Conservation (phyloP, 2,888 invertebrate species). For the Galerucella pusilla region DNA sequence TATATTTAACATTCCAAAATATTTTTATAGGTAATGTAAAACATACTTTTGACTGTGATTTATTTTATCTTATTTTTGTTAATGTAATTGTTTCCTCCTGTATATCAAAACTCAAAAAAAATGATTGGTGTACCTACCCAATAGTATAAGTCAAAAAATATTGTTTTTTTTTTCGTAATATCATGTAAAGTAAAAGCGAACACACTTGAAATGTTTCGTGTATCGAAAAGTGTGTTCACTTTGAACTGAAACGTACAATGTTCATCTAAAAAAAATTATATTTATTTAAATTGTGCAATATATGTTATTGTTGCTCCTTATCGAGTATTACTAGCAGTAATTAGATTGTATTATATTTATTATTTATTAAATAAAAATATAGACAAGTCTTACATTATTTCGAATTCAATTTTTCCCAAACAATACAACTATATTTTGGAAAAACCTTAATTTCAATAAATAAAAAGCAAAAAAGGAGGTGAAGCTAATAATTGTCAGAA, state of each 20-base stretch:
- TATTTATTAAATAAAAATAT: conserved; percentile 37
- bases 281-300: conserved; percentile 49
- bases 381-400: conserved; percentile 22
- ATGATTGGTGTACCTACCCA: conserved; percentile 32
- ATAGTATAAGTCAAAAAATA: conserved; percentile 36
- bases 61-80: conserved; percentile 48
- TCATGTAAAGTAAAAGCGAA: background rate
- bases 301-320: conserved; percentile 52
- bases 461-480: too few species aligned
- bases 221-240: background rate
- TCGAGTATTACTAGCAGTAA: conserved; percentile 56
- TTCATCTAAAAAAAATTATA: conserved; percentile 38
- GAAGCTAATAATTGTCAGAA: too few species aligned
- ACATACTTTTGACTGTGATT: conserved; percentile 58
- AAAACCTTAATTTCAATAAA: background rate
- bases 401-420: background rate
- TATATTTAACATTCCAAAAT: conserved; percentile 46
- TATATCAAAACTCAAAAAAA: conserved; percentile 22
- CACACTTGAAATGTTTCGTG: background rate
- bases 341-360: conserved; percentile 46
- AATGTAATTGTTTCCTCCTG: conserved; percentile 40
- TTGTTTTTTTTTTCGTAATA: conserved; percentile 26
- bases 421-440: too few species aligned
- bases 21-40: conserved; percentile 49
- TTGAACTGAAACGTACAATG: conserved; percentile 41